Percentiles rank a stretch among this genome's conserved stretches.
phyloP scores from a whole-genome alignment of 2,113 vertebrate genomes.

The Rhagologus leucostigma region DNA sequence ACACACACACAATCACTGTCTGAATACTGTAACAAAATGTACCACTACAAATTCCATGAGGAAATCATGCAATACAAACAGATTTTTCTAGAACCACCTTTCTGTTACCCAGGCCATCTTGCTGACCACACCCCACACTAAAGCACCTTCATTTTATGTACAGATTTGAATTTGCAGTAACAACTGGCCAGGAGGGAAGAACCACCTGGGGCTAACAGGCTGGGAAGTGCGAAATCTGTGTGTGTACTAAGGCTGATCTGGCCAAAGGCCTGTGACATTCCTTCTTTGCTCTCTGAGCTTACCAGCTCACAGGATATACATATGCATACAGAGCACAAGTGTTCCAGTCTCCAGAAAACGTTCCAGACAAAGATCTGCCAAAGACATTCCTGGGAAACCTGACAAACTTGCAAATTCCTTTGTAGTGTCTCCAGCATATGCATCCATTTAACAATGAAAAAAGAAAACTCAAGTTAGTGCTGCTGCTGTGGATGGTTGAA shows the following conservation, averaged over 20 bases:
- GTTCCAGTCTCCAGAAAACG: conserved; percentile 49
- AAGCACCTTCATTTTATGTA: neutral
- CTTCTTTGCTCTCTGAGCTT: conserved; percentile 11
- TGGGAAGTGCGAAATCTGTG: conserved; percentile 39
- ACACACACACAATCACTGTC: neutral
- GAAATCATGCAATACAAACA: neutral
- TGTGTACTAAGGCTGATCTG: conserved; percentile 2
- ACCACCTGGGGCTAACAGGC: neutral
- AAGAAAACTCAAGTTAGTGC: neutral
- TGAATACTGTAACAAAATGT: neutral
- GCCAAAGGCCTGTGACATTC: conserved; percentile 41
- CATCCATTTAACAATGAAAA: conserved; percentile 46
- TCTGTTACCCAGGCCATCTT: neutral
- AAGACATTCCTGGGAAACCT: conserved; percentile 71
- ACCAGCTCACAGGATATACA: conserved; percentile 59
- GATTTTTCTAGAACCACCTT: neutral
- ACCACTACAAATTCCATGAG: neutral
- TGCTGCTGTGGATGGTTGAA: conserved; percentile 24
- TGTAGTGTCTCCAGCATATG: conserved; percentile 52
- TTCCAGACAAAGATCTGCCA: conserved; percentile 69
- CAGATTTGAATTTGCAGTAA: neutral
- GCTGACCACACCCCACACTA: neutral
- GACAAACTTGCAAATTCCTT: conserved; percentile 61
- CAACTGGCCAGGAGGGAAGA: neutral
- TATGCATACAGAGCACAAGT: conserved; percentile 34